Conservation (phyloP, 2,888 invertebrate genomes). For the Pyrrhosoma nymphula region DNA sequence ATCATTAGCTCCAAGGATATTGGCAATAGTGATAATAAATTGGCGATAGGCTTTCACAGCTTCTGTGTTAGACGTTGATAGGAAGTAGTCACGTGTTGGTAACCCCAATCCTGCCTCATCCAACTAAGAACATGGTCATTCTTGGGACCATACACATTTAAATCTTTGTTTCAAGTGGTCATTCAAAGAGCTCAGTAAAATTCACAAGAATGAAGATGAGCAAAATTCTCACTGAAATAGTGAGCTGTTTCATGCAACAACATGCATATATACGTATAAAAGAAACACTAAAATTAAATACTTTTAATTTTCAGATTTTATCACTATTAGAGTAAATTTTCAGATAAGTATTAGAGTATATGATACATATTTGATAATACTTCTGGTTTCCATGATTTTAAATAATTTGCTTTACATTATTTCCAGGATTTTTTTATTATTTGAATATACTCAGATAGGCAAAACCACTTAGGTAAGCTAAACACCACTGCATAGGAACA, state of each 20-base stretch:
- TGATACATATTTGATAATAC: too few relatives aligned
- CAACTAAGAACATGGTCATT: constrained; percentile 80
- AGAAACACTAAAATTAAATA: too few relatives aligned
- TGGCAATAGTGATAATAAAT: constrained; percentile 87
- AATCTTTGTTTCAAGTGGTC: constrained; percentile 48
- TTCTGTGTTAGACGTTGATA: constrained; percentile 83
- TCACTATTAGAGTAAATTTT: too few relatives aligned
- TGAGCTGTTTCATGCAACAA: neutral
- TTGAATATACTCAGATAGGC: too few relatives aligned
- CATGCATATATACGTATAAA: too few relatives aligned
- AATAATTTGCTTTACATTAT: too few relatives aligned
- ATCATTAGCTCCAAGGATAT: constrained; percentile 86
- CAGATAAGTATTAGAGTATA: too few relatives aligned
- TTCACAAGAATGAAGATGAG: constrained; percentile 2
- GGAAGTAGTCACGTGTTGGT: constrained; percentile 82
- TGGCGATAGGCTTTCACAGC: constrained; percentile 89
- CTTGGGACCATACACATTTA: constrained; percentile 65
- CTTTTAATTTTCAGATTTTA: too few relatives aligned
- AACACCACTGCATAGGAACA: too few relatives aligned
- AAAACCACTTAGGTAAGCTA: too few relatives aligned
- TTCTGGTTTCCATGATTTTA: too few relatives aligned
- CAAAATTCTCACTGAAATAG: constrained; percentile 18
- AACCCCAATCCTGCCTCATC: constrained; percentile 93
- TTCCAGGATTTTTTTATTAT: too few relatives aligned
- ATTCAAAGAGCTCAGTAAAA: constrained; percentile 47